A percentile compares a stretch with the other conserved stretches of the same genome.
Conservation (phyloP, 2,888 invertebrate genomes). For the Graphium colonna region DNA sequence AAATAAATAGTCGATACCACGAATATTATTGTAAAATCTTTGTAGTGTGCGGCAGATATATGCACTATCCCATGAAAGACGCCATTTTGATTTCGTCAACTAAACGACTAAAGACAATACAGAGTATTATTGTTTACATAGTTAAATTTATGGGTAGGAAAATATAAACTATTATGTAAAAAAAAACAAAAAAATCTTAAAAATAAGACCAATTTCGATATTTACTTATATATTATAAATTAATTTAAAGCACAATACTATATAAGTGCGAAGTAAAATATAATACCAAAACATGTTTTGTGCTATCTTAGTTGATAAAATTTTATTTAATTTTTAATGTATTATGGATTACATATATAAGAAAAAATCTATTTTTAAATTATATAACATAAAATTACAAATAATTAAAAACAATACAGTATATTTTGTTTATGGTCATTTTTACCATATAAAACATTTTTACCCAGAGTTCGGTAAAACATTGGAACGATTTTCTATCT, state of each 20-base stretch:
- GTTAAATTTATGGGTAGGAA: slow-evolving; percentile 16
- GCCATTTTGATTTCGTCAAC: slow-evolving; percentile 81
- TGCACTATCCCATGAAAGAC: slow-evolving; percentile 71
- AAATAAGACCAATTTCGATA: too few species aligned
- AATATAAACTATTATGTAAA: background rate
- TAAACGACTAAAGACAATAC: slow-evolving; percentile 60
- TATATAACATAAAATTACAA: background rate
- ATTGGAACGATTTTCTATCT: too few species aligned
- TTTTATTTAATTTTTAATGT: background rate
- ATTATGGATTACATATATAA: too few species aligned
- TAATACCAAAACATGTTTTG: background rate
- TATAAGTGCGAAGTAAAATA: background rate
- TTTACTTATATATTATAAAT: background rate
- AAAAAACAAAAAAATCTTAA: background rate
- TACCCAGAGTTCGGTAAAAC: slow-evolving; percentile 22
- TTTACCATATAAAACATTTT: slow-evolving; percentile 8
- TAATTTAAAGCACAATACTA: too few species aligned
- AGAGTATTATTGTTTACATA: slow-evolving; percentile 31
- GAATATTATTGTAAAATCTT: slow-evolving; percentile 42
- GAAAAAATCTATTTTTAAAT: too few species aligned
- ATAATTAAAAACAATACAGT: background rate
- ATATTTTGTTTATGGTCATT: background rate
- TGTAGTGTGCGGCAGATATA: slow-evolving; percentile 65
- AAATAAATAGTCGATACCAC: slow-evolving; percentile 50
- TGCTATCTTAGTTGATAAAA: background rate